These are phyloP conservation scores for Spheniscus humboldti DNA, from an alignment of 2,797 vertebrate species.

Conservation along the genomic window DNA sequence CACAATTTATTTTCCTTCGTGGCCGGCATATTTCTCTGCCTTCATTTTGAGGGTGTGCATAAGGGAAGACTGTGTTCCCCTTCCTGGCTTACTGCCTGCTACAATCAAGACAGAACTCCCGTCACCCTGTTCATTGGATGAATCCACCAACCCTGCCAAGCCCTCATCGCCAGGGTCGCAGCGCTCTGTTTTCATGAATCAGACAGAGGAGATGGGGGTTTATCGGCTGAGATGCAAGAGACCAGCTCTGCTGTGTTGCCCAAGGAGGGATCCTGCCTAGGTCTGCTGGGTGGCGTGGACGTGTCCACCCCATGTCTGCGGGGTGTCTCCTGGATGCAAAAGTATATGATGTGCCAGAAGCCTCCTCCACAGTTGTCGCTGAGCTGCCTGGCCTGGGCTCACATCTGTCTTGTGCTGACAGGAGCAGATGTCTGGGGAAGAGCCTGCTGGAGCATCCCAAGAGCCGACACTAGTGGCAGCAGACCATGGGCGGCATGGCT, in stretches of 20 bases:
- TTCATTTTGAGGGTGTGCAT: accelerated
- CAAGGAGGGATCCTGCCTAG: not conserved
- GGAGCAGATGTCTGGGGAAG: not conserved
- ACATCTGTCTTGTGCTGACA: accelerated
- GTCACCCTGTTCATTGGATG: accelerated
- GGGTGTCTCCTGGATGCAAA: not conserved
- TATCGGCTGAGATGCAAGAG: not conserved
- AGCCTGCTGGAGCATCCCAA: not conserved
- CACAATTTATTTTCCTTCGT: not conserved
- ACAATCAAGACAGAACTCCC: not conserved
- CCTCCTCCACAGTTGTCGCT: accelerated
- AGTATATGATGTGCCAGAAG: not conserved
- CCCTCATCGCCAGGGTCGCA: accelerated
- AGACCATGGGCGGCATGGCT: accelerated
- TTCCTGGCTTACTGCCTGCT: not conserved
- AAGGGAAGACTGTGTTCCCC: accelerated
- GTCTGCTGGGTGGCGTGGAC: accelerated
- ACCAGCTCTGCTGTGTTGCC: not conserved
- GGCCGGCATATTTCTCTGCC: not conserved
- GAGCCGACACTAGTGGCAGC: not conserved
- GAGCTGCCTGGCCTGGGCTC: not conserved
- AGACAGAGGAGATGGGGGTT: accelerated
- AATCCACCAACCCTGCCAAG: not conserved
- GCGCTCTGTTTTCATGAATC: not conserved
- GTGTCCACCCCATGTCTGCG: no score